Percentiles rank a stretch among this genome's conserved stretches.
These are phyloP conservation scores for Parasteatoda lunata DNA, from an alignment of 2,888 invertebrate genomes.

Conservation along the genomic window DNA sequence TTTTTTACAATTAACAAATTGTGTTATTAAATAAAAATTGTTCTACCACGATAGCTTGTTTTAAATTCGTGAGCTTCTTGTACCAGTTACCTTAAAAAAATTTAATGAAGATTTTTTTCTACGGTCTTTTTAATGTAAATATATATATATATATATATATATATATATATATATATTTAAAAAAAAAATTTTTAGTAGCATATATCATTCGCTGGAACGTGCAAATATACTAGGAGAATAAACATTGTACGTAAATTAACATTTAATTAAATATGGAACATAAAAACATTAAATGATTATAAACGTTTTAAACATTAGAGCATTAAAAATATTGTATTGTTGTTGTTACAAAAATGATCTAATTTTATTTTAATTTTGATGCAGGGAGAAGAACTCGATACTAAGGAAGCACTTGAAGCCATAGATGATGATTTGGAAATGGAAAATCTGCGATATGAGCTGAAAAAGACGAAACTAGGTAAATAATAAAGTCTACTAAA, in stretches of 20 bases:
- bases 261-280: neutral
- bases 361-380: neutral
- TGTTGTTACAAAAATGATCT: neutral
- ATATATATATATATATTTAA: no score
- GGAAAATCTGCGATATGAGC: conserved; percentile 34
- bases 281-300: neutral
- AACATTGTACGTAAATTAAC: no score
- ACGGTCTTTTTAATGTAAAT: no score
- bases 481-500: neutral
- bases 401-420: conserved; percentile 15
- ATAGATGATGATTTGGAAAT: conserved; percentile 46
- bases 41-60: no score
- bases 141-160: neutral
- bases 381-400: conserved; percentile 52
- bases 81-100: no score
- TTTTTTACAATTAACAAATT: no score
- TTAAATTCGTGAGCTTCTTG: no score
- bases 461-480: conserved; percentile 41
- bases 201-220: neutral
- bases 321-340: neutral
- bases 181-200: no score
- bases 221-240: no score
- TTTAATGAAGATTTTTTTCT: no score
- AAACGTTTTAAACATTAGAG: no score
- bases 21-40: no score